Evolutionary conservation across 2,113 vertebrate genomes (phyloP), one percentile per base, ranked within the genome.

Genomic region (Phaethon lepturus): DNA sequence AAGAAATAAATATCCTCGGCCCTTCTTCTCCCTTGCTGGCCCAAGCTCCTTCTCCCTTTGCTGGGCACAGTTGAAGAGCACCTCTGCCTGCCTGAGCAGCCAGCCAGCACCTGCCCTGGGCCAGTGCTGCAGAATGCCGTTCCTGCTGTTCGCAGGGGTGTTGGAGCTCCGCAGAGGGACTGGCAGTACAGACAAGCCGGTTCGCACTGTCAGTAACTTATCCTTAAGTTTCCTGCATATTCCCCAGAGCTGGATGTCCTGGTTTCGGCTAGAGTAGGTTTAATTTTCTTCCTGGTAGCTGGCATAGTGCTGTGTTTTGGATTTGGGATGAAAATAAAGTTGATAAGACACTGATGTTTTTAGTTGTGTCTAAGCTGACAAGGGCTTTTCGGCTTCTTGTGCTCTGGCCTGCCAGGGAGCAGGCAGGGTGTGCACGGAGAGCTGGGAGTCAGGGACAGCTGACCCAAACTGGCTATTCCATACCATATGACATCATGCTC

Each of bases 81-180:
- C 20, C 58, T 85, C 38, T 80, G 28, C 35, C 71, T 59, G n/a
- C 26, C 29, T 5, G 2, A 76, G 78, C 35, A 72, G 69, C 24
- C 38, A 52, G 58, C 4, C 2, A 0, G 59, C 5, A 7, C 33
- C 18, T 59, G 50, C 15, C 9, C 7, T 1, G 8, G 35, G 26
- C 25, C 78, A 79, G 28, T 31, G 7, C 35, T 64, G 50, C 33
- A 25, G 6, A 56, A 8, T 6, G 15, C 62, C 0, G 0, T 71
- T 66, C 28, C 62, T 68, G n/a, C 47, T 47, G 11, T 40, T n/a
- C 26, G 11, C 62, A 69, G 29, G 11, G 29, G 18, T 84, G 8
- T 16, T 58, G n/a, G 11, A 33, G 4, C 9, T 1, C 2, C 9
- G 8, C 44, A 47, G 29, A 17, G 88, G 33, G 42, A 53, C 42